phyloP scores from a whole-genome alignment of 2,797 vertebrate species.

The Tinamus major region DNA sequence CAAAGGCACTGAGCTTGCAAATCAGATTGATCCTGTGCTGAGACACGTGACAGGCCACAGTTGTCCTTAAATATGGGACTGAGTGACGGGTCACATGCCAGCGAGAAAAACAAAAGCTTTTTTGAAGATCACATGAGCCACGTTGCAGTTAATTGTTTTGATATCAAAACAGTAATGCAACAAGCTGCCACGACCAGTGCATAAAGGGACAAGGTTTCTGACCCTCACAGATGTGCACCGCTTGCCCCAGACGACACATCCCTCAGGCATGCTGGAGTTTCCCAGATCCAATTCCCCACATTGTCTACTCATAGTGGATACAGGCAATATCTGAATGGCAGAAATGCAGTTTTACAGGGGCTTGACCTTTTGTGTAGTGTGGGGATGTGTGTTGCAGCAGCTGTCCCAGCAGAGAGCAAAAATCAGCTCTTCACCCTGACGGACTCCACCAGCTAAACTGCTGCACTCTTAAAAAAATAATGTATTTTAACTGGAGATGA shows the following conservation, averaged over 20 bases:
- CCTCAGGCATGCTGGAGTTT: too few species aligned
- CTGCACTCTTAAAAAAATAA: neutral
- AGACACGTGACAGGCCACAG: neutral
- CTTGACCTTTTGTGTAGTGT: rapidly evolving
- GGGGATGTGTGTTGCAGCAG: rapidly evolving
- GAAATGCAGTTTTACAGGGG: rapidly evolving
- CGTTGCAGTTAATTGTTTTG: neutral
- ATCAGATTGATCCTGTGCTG: neutral
- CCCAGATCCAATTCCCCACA: neutral
- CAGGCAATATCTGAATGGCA: rapidly evolving
- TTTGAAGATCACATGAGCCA: neutral
- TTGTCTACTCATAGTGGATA: rapidly evolving
- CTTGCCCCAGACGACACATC: neutral
- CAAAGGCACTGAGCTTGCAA: neutral
- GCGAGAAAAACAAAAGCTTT: slow-evolving; percentile 1
- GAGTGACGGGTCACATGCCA: neutral
- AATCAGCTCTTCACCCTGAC: too few species aligned
- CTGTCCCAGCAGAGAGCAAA: too few species aligned
- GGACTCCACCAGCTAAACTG: neutral
- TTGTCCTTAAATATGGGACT: neutral
- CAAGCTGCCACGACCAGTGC: neutral
- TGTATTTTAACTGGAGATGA: too few species aligned
- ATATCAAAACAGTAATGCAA: neutral
- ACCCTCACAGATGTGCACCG: neutral
- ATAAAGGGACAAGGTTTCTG: neutral